phyloP scores from a whole-genome alignment of 1,140 invertebrate species.

The Neodiprion pinetum region DNA sequence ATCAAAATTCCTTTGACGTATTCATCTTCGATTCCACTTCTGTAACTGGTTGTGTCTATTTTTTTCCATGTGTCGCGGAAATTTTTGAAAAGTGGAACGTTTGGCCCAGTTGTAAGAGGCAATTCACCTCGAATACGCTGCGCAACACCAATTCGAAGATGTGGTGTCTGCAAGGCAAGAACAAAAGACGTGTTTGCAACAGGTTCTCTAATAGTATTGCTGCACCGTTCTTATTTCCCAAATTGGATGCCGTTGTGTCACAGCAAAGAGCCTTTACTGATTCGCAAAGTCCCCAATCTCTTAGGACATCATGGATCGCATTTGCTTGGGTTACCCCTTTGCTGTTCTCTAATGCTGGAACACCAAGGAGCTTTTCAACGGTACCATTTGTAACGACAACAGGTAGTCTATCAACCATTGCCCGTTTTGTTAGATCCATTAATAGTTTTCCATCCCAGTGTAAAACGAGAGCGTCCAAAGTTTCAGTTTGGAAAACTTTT shows the following conservation, averaged over 20 bases:
- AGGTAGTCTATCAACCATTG: not conserved
- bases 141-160: conserved; percentile 31
- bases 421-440: not conserved
- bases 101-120: conserved; percentile 20
- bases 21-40: conserved; percentile 20
- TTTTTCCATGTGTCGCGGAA: conserved; percentile 26
- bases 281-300: conserved; percentile 33
- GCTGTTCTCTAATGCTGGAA: conserved; percentile 17
- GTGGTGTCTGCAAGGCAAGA: conserved; percentile 29
- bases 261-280: conserved; percentile 42
- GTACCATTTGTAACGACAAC: conserved; percentile 18
- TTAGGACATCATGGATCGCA: conserved; percentile 20
- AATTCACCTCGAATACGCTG: conserved; percentile 26
- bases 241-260: conserved; percentile 45
- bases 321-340: conserved; percentile 19
- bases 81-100: conserved; percentile 30
- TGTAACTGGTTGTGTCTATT: conserved; percentile 20
- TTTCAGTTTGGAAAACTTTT: not conserved
- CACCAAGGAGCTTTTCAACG: conserved; percentile 20
- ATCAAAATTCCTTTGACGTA: conserved; percentile 14
- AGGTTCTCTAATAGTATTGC: conserved; percentile 36
- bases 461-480: not conserved
- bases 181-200: conserved; percentile 25
- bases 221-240: conserved; percentile 36
- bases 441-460: not conserved